These are phyloP conservation scores for Scaptomyza parva DNA, from an alignment of 2,888 invertebrate genomes.

Conservation along the genomic window DNA sequence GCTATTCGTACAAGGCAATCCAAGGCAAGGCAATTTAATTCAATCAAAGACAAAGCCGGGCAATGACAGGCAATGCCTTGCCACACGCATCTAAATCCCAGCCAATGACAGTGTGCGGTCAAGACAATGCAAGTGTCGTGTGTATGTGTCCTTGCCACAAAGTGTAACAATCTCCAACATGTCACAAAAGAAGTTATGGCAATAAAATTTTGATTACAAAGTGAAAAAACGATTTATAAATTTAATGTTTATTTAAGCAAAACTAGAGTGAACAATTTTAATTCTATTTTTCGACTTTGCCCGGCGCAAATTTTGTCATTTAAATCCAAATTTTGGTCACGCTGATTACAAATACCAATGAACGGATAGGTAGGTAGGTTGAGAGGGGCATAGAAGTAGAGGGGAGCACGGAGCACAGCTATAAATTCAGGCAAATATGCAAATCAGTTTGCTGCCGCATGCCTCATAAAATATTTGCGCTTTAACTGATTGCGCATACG, in stretches of 20 bases:
- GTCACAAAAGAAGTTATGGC: not conserved
- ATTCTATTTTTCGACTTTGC: slow-evolving; percentile 13
- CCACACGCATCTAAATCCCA: slow-evolving; percentile 26
- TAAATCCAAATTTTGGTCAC: slow-evolving; percentile 54
- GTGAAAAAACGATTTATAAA: not conserved
- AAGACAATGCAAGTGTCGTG: slow-evolving; percentile 17
- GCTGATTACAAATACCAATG: slow-evolving; percentile 57
- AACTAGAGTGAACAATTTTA: no score
- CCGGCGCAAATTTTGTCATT: slow-evolving; percentile 40
- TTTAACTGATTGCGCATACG: slow-evolving; percentile 73
- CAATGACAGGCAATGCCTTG: slow-evolving; percentile 50
- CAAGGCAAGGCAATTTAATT: slow-evolving; percentile 70
- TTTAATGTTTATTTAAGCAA: not conserved
- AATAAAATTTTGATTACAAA: not conserved
- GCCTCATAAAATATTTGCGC: slow-evolving; percentile 72
- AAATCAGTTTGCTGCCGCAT: slow-evolving; percentile 67
- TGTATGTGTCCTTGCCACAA: slow-evolving; percentile 4
- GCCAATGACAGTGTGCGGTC: slow-evolving; percentile 33
- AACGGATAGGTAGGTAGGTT: not conserved
- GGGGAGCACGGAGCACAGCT: slow-evolving; percentile 13
- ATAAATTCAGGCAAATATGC: slow-evolving; percentile 66
- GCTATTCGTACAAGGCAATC: slow-evolving; percentile 42
- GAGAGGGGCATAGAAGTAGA: not conserved
- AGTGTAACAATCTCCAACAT: not conserved
- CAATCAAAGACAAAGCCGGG: slow-evolving; percentile 74